Conservation (phyloP, 2,113 vertebrate species). For the Aldabrachelys gigantea region DNA sequence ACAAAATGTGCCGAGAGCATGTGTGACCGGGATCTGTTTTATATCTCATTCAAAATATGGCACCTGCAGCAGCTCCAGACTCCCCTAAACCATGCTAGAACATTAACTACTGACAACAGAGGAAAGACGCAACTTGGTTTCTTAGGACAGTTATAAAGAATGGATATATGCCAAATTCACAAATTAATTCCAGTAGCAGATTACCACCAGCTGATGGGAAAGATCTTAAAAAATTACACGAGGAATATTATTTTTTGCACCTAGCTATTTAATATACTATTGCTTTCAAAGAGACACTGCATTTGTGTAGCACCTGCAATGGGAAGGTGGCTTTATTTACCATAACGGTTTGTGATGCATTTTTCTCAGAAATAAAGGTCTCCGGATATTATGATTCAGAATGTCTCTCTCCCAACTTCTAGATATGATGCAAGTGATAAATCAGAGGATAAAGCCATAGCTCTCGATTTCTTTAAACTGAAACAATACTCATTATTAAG, state of each 20-base stretch:
- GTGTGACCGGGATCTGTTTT: fast-evolving
- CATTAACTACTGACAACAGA: neutral
- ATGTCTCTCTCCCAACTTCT: neutral
- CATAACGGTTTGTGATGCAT: neutral
- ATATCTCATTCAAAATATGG: neutral
- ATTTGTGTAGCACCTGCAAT: neutral
- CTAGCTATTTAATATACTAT: neutral
- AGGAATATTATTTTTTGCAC: no score
- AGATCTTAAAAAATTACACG: neutral
- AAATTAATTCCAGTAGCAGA: neutral
- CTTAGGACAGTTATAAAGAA: neutral
- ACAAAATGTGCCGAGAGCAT: fast-evolving
- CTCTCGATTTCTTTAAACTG: neutral
- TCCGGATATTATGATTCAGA: neutral
- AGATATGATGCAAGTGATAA: neutral
- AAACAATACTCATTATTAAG: neutral
- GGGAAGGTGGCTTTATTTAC: neutral
- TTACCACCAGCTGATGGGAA: neutral
- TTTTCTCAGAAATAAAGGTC: neutral
- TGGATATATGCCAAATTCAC: fast-evolving
- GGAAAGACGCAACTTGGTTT: neutral
- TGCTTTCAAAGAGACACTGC: neutral
- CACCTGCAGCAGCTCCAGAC: neutral
- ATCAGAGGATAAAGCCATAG: neutral
- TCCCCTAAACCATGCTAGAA: neutral